These are phyloP conservation scores for Calliopum simillimum DNA, from an alignment of 2,888 invertebrate genomes.

Conservation along the genomic window DNA sequence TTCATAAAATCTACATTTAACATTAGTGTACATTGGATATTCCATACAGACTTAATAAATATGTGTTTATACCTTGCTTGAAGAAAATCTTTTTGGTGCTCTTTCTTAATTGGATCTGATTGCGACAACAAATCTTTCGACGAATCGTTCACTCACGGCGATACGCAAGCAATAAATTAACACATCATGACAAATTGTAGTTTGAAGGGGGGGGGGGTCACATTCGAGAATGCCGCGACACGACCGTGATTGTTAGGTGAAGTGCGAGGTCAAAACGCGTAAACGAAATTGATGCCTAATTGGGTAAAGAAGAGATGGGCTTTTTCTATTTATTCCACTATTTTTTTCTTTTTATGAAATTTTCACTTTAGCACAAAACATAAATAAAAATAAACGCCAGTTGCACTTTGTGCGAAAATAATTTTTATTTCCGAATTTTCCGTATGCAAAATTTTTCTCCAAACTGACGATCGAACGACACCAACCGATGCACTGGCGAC, in stretches of 20 bases:
- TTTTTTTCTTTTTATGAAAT: no score
- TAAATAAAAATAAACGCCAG: background rate
- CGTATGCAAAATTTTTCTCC: background rate
- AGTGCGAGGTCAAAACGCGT: conserved; percentile 60
- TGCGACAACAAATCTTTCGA: no score
- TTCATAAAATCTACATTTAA: no score
- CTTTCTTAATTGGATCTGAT: no score
- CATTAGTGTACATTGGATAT: no score
- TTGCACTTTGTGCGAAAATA: conserved; percentile 42
- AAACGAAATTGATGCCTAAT: conserved; percentile 16
- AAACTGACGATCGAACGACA: conserved; percentile 18
- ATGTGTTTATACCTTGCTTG: no score
- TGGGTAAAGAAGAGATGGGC: no score
- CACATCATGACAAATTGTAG: background rate
- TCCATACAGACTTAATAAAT: no score
- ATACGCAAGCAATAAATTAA: background rate
- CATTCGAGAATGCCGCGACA: background rate
- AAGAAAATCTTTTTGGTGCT: no score
- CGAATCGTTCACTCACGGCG: background rate
- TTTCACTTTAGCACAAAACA: no score
- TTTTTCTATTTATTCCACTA: no score
- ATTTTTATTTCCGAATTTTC: conserved; percentile 54
- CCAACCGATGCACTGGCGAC: conserved; percentile 19
- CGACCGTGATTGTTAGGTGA: conserved; percentile 60
- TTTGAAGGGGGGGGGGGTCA: background rate